Percentiles rank a stretch among this genome's conserved stretches.
phyloP scores from a whole-genome alignment of 1,140 invertebrate species.

The Oncopodura yosiiana region DNA sequence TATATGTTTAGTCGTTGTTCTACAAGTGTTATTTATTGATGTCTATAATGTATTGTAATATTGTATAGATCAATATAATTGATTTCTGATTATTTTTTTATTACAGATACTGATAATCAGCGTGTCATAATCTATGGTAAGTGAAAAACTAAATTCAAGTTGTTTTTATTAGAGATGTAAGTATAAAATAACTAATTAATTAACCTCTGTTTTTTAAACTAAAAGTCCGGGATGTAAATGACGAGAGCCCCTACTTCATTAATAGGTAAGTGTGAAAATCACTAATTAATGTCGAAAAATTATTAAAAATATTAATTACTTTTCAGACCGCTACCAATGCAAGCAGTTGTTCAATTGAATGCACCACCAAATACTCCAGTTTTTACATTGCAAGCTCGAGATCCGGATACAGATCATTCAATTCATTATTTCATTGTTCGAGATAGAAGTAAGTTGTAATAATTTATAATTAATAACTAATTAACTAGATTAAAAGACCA shows the following conservation, averaged over 20 bases:
- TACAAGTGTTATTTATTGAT: too few relatives aligned
- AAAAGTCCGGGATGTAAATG: conserved; percentile 94
- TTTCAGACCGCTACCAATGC: conserved; percentile 90
- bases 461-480: background rate
- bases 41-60: too few relatives aligned
- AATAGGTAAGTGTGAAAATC: too few relatives aligned
- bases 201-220: too few relatives aligned
- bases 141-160: too few relatives aligned
- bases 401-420: conserved; percentile 88
- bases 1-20: too few relatives aligned
- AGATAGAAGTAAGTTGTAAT: conserved; percentile 56
- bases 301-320: too few relatives aligned
- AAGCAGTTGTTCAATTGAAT: conserved; percentile 87
- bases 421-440: conserved; percentile 91
- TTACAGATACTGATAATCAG: conserved; percentile 83
- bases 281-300: too few relatives aligned
- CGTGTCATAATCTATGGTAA: conserved; percentile 87
- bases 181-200: too few relatives aligned
- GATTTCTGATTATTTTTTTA: conserved; percentile 39
- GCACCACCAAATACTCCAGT: conserved; percentile 90
- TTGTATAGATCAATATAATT: too few relatives aligned
- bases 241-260: conserved; percentile 91
- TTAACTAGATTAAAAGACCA: background rate
- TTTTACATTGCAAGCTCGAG: conserved; percentile 86
- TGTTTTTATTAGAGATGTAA: too few relatives aligned